These are phyloP conservation scores for Clusia tigrina DNA, from an alignment of 2,888 invertebrate genomes.

Conservation along the genomic window DNA sequence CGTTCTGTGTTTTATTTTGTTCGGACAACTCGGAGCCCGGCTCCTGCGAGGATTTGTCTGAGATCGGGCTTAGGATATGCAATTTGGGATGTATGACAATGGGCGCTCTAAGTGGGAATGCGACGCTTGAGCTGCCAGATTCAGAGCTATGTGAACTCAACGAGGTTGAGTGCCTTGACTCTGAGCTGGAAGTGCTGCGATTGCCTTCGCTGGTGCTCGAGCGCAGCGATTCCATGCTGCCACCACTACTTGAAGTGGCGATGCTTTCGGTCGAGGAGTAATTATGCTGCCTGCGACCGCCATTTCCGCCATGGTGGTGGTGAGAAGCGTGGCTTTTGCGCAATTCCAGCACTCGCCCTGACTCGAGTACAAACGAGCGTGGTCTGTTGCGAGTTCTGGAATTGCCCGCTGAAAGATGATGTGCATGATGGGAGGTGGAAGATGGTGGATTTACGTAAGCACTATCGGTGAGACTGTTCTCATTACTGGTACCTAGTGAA, in stretches of 20 bases:
- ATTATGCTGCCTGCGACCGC: conserved; percentile 52
- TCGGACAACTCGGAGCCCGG: conserved; percentile 84
- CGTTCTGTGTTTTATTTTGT: conserved; percentile 73
- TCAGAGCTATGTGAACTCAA: conserved; percentile 88
- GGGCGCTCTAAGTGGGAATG: conserved; percentile 73
- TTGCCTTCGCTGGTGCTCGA: conserved; percentile 90
- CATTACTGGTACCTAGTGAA: conserved; percentile 51
- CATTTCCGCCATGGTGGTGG: conserved; percentile 65
- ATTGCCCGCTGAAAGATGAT: conserved; percentile 63
- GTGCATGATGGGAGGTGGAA: conserved; percentile 55
- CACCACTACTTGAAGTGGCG: conserved; percentile 86
- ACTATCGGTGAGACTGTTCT: conserved; percentile 60
- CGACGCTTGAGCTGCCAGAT: conserved; percentile 69
- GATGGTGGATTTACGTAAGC: conserved; percentile 61
- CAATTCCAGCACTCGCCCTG: conserved; percentile 77
- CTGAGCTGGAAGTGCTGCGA: conserved; percentile 84
- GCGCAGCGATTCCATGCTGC: conserved; percentile 86
- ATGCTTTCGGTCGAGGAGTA: conserved; percentile 82
- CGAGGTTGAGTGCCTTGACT: conserved; percentile 83
- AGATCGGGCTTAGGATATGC: conserved; percentile 87
- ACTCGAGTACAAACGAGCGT: conserved; percentile 69
- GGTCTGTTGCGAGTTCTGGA: conserved; percentile 69
- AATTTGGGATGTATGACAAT: conserved; percentile 78
- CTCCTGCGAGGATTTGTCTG: conserved; percentile 89
- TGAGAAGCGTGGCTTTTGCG: conserved; percentile 68